A percentile compares a stretch with the other conserved stretches of the same genome.
Evolutionary conservation across 2,888 invertebrate genomes (phyloP).

Genomic region (Syrista parreyssii): DNA sequence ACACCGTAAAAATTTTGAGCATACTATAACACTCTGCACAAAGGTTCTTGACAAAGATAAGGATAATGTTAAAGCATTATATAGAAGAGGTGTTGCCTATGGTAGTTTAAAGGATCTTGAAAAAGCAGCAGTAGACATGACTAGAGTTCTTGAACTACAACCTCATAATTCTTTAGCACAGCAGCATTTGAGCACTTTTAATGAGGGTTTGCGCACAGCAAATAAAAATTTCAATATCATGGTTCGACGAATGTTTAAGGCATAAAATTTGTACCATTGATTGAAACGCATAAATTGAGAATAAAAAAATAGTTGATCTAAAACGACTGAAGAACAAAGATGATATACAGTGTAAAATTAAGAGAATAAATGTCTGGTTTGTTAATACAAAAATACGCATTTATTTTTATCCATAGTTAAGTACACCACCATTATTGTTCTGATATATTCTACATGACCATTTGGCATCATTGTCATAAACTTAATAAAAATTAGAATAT

Average conservation of each 20-base stretch:
- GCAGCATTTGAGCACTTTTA: conserved; percentile 71
- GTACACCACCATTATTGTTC: conserved; percentile 35
- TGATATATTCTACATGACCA: conserved; percentile 11
- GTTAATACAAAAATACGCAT: conserved; percentile 59
- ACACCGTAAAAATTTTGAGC: conserved; percentile 74
- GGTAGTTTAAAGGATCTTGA: conserved; percentile 74
- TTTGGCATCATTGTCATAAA: neutral
- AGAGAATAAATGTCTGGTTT: conserved; percentile 36
- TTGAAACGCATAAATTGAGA: neutral
- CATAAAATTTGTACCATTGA: neutral
- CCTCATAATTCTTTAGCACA: conserved; percentile 75
- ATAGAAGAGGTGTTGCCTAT: conserved; percentile 67
- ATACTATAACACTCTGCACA: conserved; percentile 73
- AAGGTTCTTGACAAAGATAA: conserved; percentile 65
- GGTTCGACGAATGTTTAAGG: conserved; percentile 70
- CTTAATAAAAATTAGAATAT: neutral
- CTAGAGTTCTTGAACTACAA: conserved; percentile 70
- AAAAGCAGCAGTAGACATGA: conserved; percentile 73
- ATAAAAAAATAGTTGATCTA: conserved; percentile 16
- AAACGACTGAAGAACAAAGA: neutral
- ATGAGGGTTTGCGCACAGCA: conserved; percentile 70
- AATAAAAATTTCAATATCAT: conserved; percentile 72
- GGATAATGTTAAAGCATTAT: conserved; percentile 68
- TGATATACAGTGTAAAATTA: neutral
- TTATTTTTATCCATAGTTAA: conserved; percentile 44